A percentile compares a stretch with the other conserved stretches of the same genome.
Evolutionary conservation across 1,140 invertebrate species (phyloP).

Genomic region (Drosophila saltans): DNA sequence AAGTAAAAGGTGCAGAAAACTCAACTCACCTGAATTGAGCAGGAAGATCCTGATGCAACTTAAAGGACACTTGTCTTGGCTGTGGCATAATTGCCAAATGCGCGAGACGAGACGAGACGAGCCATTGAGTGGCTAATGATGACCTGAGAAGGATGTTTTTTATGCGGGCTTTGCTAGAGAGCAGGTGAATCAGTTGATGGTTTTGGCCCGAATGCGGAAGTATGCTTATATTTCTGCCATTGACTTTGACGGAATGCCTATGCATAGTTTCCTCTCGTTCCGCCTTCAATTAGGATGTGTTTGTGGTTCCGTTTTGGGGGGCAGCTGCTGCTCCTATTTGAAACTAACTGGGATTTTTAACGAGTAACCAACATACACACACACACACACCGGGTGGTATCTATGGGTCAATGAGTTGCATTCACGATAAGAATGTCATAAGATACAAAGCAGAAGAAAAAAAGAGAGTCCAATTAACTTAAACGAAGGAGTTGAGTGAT

Average conservation of each 20-base stretch:
- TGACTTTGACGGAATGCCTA: conserved; percentile 61
- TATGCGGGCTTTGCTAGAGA: conserved; percentile 53
- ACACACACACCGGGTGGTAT: conserved; percentile 21
- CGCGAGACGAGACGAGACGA: conserved; percentile 16
- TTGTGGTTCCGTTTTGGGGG: conserved; percentile 7
- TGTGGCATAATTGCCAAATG: conserved; percentile 65
- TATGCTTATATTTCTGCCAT: conserved; percentile 56
- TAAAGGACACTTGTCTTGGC: conserved; percentile 66
- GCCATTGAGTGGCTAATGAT: conserved; percentile 57
- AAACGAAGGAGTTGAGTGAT: conserved; percentile 23
- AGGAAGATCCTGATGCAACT: conserved; percentile 62
- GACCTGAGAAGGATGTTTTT: conserved; percentile 38
- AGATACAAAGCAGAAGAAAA: conserved; percentile 3
- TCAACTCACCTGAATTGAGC: background rate
- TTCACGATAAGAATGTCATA: conserved; percentile 50
- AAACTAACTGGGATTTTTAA: conserved; percentile 13
- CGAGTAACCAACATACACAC: background rate
- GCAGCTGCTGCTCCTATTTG: background rate
- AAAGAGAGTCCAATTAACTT: conserved; percentile 50
- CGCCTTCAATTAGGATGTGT: conserved; percentile 23
- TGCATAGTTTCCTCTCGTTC: conserved; percentile 28
- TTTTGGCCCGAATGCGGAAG: conserved; percentile 54
- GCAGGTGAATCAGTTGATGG: conserved; percentile 66
- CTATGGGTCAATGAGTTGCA: background rate
- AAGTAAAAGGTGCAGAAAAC: conserved; percentile 63